Evolutionary conservation across 2,888 invertebrate species (phyloP).

Genomic region (Sthenelais limicola): DNA sequence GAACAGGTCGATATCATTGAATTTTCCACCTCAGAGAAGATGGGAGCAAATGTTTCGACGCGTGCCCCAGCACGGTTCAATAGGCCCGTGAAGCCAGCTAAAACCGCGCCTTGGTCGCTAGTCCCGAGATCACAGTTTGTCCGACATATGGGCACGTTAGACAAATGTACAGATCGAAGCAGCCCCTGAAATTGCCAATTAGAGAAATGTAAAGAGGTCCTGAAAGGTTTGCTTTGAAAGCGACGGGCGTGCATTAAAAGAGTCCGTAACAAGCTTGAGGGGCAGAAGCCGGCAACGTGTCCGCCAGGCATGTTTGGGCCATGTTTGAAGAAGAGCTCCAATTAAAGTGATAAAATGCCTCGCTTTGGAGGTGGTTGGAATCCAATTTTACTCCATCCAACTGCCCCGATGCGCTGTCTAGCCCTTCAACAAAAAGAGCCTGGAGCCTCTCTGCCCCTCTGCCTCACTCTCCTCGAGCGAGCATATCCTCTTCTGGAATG

Average conservation of each 20-base stretch:
- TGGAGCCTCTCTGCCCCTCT: background rate
- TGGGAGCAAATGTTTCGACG: constrained; percentile 29
- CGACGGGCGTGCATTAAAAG: constrained; percentile 11
- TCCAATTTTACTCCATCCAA: constrained; percentile 13
- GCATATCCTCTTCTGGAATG: no score
- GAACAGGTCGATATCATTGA: constrained; percentile 38
- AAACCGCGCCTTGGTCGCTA: background rate
- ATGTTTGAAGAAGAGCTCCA: constrained; percentile 36
- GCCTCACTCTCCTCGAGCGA: no score
- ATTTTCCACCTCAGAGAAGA: constrained; percentile 16
- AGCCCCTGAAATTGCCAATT: constrained; percentile 29
- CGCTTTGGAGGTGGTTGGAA: constrained; percentile 5
- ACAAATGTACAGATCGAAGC: constrained; percentile 34
- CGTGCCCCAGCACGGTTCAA: constrained; percentile 14
- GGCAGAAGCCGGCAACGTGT: constrained; percentile 3
- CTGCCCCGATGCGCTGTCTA: background rate
- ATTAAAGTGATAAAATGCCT: constrained; percentile 33
- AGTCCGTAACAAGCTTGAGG: constrained; percentile 20
- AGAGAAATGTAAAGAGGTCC: constrained; percentile 33
- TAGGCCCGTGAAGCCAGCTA: constrained; percentile 1
- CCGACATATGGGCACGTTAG: constrained; percentile 22
- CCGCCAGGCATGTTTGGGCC: constrained; percentile 16
- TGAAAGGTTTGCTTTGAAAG: constrained; percentile 29
- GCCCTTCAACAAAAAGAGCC: background rate
- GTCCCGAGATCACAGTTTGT: constrained; percentile 22